Conservation (phyloP, 2,888 invertebrate genomes). For the Acanthosepion pharaonis region DNA sequence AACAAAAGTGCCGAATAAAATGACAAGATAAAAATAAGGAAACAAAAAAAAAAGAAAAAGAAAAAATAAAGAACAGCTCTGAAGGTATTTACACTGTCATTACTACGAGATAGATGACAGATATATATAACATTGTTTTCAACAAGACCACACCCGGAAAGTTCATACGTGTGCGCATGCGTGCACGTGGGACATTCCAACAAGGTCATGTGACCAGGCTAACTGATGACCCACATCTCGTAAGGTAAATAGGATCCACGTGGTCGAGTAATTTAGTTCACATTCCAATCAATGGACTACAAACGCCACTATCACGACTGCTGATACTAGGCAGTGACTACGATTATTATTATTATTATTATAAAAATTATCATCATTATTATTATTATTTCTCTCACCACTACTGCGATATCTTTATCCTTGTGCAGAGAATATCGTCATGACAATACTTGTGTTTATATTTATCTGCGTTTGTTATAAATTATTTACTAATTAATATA, state of each 20-base stretch:
- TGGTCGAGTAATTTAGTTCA: slow-evolving; percentile 36
- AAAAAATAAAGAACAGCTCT: no score
- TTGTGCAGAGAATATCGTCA: no score
- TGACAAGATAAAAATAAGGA: no score
- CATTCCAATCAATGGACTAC: not conserved
- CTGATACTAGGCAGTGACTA: not conserved
- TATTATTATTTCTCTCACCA: no score
- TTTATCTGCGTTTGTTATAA: no score
- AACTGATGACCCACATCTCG: slow-evolving; percentile 37
- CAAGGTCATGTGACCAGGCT: not conserved
- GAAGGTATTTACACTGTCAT: not conserved
- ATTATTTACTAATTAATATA: no score
- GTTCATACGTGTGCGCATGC: not conserved
- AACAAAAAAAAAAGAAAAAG: no score
- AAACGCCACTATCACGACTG: not conserved
- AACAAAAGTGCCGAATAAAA: no score
- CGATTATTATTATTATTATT: not conserved
- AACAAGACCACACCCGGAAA: not conserved
- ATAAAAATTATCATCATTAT: not conserved
- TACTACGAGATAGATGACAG: not conserved
- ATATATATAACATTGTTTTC: not conserved
- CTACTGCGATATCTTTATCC: no score
- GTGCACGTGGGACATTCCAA: not conserved
- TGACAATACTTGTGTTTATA: no score
- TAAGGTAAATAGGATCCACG: slow-evolving; percentile 39